Conservation (phyloP, 2,113 vertebrate genomes). For the Verasper variegatus region DNA sequence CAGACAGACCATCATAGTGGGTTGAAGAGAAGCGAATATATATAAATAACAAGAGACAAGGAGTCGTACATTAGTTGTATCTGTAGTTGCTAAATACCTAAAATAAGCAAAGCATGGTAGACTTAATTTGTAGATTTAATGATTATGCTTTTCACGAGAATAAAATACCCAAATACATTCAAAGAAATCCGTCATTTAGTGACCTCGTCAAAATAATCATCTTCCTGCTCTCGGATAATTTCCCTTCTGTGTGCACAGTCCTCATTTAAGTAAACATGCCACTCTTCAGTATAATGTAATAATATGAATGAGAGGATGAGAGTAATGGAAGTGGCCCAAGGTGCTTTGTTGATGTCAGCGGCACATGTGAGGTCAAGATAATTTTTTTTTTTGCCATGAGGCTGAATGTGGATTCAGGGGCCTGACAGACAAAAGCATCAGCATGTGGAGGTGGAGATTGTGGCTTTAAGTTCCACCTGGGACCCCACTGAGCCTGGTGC, state of each 20-base stretch:
- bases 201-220: slow-evolving; percentile 57
- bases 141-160: not conserved
- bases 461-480: slow-evolving; percentile 54
- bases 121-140: not conserved
- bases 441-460: slow-evolving; percentile 11
- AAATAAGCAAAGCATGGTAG: too few species aligned
- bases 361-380: slow-evolving; percentile 48
- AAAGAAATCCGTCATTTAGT: slow-evolving; percentile 7
- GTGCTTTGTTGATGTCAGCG: slow-evolving; percentile 47
- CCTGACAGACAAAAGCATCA: slow-evolving; percentile 18
- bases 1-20: not conserved
- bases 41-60: not conserved
- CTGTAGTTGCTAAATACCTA: too few species aligned
- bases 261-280: slow-evolving; percentile 32
- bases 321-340: slow-evolving; percentile 30
- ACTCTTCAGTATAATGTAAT: slow-evolving; percentile 9
- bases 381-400: not conserved
- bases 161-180: slow-evolving; percentile 16
- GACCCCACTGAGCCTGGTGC: slow-evolving; percentile 21
- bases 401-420: slow-evolving; percentile 30
- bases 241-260: slow-evolving; percentile 23
- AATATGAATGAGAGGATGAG: slow-evolving; percentile 39
- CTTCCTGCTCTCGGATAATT: slow-evolving; percentile 34
- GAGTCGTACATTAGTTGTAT: not conserved
- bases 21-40: not conserved